Percentiles rank a stretch among this genome's conserved stretches.
Conservation (phyloP, 2,888 invertebrate species). For the Phymatocera aterrima region DNA sequence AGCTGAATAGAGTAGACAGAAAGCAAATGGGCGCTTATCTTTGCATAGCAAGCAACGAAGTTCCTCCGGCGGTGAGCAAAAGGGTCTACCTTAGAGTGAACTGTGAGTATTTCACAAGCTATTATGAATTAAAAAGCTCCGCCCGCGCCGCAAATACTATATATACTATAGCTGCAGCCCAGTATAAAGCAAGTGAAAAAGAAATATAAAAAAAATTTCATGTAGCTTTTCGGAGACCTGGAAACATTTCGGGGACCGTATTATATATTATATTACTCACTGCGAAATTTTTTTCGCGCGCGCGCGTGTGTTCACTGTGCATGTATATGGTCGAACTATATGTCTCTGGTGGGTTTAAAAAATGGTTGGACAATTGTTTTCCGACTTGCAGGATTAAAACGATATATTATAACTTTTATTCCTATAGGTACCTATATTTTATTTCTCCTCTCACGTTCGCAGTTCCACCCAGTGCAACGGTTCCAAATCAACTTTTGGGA, state of each 20-base stretch:
- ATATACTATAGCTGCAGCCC: too few species aligned
- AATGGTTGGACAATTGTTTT: neutral
- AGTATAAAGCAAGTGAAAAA: too few species aligned
- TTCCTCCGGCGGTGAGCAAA: constrained; percentile 82
- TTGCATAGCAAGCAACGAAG: constrained; percentile 86
- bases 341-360: neutral
- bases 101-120: constrained; percentile 80
- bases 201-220: too few species aligned
- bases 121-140: neutral
- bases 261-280: too few species aligned
- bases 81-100: constrained; percentile 77
- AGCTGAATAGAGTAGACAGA: constrained; percentile 81
- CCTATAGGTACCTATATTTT: constrained; percentile 11
- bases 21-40: constrained; percentile 86
- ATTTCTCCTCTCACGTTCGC: constrained; percentile 50
- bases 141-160: too few species aligned
- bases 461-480: constrained; percentile 83
- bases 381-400: too few species aligned
- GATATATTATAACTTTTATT: neutral
- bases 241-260: too few species aligned
- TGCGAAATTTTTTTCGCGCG: too few species aligned
- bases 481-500: constrained; percentile 81
- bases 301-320: neutral
- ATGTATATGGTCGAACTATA: too few species aligned
- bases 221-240: too few species aligned